Conservation (phyloP, 2,888 invertebrate species). For the Ptychoptera albimana region DNA sequence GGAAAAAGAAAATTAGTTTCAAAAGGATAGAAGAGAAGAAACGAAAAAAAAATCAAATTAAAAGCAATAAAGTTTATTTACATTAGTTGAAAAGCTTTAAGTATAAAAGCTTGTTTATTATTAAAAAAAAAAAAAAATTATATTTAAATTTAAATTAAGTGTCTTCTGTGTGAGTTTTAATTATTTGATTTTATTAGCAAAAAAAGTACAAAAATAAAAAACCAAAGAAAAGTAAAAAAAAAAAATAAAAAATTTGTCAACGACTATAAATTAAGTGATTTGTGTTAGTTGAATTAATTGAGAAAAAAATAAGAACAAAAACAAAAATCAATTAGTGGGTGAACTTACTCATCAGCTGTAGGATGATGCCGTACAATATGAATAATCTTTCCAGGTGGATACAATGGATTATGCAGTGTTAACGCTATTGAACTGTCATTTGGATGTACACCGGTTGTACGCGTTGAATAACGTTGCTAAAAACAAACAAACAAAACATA, state of each 20-base stretch:
- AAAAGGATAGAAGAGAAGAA: not conserved
- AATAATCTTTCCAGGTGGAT: slow-evolving; percentile 72
- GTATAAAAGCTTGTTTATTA: not conserved
- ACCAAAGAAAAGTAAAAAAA: too few species aligned
- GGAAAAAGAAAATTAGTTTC: slow-evolving; percentile 25
- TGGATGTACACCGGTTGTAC: slow-evolving; percentile 45
- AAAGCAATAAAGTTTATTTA: slow-evolving; percentile 1
- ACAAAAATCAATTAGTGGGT: not conserved
- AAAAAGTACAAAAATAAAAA: not conserved
- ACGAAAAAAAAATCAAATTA: not conserved
- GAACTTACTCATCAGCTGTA: slow-evolving; percentile 54
- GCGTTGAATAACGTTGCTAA: slow-evolving; percentile 44
- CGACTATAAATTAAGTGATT: too few species aligned
- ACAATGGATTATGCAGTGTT: slow-evolving; percentile 64
- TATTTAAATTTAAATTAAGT: not conserved
- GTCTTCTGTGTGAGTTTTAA: not conserved
- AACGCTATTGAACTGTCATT: slow-evolving; percentile 59
- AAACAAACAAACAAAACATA: slow-evolving; percentile 13
- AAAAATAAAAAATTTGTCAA: too few species aligned
- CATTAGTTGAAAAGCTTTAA: not conserved
- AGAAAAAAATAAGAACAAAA: not conserved
- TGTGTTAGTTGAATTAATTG: not conserved
- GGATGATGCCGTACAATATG: slow-evolving; percentile 78
- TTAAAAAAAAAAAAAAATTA: not conserved
- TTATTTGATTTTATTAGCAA: not conserved